Conservation (phyloP, 92 coral and sea anemone species). For the Phenganax stokvisi region DNA sequence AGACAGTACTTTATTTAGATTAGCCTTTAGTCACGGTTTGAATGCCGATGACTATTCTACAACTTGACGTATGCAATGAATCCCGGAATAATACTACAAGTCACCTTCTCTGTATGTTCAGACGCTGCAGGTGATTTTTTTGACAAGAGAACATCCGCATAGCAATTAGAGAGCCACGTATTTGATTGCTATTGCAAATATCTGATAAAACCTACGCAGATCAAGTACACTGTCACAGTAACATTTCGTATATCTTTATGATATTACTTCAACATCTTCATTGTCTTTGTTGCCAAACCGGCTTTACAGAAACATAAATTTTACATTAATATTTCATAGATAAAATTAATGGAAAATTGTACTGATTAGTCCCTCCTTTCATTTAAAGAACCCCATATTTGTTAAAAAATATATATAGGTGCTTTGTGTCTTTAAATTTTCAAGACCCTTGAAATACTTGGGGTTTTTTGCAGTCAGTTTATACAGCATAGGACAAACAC, state of each 20-base stretch:
- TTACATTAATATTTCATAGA: constrained; percentile 20
- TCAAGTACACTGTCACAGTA: not conserved
- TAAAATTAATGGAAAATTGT: constrained; percentile 1
- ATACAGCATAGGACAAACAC: not conserved
- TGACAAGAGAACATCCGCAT: constrained; percentile 15
- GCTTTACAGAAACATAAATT: not conserved
- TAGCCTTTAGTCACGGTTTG: not conserved
- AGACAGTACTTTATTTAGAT: not conserved
- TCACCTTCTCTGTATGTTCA: constrained; percentile 15
- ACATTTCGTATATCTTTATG: too few species aligned
- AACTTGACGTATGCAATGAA: not conserved
- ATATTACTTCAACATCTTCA: too few species aligned
- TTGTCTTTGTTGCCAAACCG: too few species aligned
- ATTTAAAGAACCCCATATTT: not conserved
- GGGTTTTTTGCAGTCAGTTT: not conserved
- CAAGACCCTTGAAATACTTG: not conserved
- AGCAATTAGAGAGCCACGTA: constrained; percentile 8
- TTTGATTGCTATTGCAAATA: constrained; percentile 1
- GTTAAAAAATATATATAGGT: not conserved
- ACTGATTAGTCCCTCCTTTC: not conserved
- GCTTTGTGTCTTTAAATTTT: not conserved
- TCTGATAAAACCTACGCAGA: not conserved
- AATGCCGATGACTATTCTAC: not conserved
- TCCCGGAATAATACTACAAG: not conserved
- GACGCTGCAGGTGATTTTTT: constrained; percentile 17